A percentile compares a stretch with the other conserved stretches of the same genome.
These are phyloP conservation scores for Zalophus californianus DNA, from an alignment of 2,797 vertebrate species.

Conservation along the genomic window DNA sequence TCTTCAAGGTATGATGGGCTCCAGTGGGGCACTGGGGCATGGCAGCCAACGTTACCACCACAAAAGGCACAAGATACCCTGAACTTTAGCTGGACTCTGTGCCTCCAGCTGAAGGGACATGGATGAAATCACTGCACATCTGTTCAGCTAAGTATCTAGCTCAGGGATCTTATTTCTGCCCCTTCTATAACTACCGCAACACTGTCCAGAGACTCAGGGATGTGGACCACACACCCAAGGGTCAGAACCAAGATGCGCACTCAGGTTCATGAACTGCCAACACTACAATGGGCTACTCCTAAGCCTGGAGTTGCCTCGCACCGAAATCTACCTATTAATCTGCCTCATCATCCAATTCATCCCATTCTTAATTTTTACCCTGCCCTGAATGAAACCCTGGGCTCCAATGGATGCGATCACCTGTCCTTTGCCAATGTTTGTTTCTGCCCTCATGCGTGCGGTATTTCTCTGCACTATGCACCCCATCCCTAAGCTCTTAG, in stretches of 20 bases:
- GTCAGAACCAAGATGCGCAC: background rate
- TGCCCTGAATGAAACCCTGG: background rate
- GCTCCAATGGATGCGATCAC: background rate
- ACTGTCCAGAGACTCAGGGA: background rate
- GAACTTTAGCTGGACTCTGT: background rate
- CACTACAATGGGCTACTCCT: background rate
- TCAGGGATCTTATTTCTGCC: background rate
- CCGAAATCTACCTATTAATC: background rate
- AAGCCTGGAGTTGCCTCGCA: background rate
- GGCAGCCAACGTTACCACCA: background rate
- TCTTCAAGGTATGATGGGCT: background rate
- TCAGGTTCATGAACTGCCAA: background rate
- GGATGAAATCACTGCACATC: background rate
- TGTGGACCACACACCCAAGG: background rate
- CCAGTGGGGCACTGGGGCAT: background rate
- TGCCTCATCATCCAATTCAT: background rate
- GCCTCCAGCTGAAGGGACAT: background rate
- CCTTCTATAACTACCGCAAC: background rate
- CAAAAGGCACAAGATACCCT: background rate
- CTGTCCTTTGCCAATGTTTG: background rate
- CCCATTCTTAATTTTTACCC: background rate
- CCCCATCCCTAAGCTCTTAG: background rate
- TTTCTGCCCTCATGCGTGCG: background rate
- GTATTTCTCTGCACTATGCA: background rate
- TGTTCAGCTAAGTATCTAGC: background rate